Evolutionary conservation across 2,113 vertebrate species (phyloP).

Genomic region (Bagarius yarrelli): DNA sequence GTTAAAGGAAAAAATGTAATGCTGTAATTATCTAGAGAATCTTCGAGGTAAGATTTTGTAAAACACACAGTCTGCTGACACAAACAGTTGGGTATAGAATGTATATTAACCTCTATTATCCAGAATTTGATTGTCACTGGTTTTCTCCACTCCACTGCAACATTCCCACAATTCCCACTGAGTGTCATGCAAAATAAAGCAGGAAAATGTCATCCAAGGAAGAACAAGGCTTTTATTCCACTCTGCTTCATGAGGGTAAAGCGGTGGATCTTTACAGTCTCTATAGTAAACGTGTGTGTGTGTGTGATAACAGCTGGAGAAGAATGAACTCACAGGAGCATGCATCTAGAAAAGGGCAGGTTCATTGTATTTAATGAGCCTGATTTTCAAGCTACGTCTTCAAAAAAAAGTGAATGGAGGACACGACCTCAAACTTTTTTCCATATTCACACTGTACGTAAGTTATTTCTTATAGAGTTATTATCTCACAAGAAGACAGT

Average conservation of each 20-base stretch:
- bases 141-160: background rate
- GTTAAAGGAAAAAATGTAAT: too few relatives aligned
- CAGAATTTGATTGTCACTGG: background rate
- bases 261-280: background rate
- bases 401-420: slow-evolving; percentile 46
- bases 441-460: background rate
- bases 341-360: slow-evolving; percentile 50
- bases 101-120: slow-evolving; percentile 11
- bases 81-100: too few relatives aligned
- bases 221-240: slow-evolving; percentile 16
- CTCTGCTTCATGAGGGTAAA: slow-evolving; percentile 17
- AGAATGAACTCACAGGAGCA: slow-evolving; percentile 51
- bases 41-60: too few relatives aligned
- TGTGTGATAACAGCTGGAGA: slow-evolving; percentile 54
- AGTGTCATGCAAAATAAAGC: slow-evolving; percentile 18
- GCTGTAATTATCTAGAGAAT: too few relatives aligned
- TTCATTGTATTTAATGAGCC: slow-evolving; percentile 65
- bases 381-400: slow-evolving; percentile 54
- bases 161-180: slow-evolving; percentile 21
- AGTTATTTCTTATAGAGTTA: background rate
- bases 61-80: too few relatives aligned
- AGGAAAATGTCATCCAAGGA: slow-evolving; percentile 27
- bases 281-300: slow-evolving; percentile 28
- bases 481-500: background rate
- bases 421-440: slow-evolving; percentile 22